Evolutionary conservation across 2,797 vertebrate species (phyloP).

Genomic region (Siniperca undulata): DNA sequence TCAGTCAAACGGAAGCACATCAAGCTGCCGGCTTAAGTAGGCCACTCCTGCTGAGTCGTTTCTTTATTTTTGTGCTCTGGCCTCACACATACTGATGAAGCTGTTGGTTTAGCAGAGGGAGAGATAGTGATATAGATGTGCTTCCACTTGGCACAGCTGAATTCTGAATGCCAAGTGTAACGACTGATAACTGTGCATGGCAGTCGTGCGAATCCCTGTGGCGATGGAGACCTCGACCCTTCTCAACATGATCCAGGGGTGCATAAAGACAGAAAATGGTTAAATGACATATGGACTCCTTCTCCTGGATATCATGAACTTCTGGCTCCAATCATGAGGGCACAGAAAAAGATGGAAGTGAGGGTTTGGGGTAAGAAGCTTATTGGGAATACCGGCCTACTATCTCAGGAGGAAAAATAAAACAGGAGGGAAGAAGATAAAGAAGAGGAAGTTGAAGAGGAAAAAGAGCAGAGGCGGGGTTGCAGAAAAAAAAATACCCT

Average conservation of each 20-base stretch:
- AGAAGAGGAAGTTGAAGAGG: conserved; percentile 38
- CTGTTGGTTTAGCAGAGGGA: conserved; percentile 42
- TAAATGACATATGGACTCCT: conserved; percentile 39
- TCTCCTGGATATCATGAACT: background rate
- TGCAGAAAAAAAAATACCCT: conserved; percentile 60
- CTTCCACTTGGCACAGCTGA: conserved; percentile 64
- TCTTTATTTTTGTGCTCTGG: conserved; percentile 61
- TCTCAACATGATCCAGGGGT: conserved; percentile 8
- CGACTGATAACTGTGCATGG: conserved; percentile 31
- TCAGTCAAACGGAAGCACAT: conserved; percentile 70
- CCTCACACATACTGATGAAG: conserved; percentile 53
- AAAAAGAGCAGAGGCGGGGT: conserved; percentile 37
- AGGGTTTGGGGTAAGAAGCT: conserved; percentile 77
- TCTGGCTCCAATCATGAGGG: conserved; percentile 45
- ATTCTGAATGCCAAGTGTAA: conserved; percentile 48
- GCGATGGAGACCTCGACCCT: conserved; percentile 13
- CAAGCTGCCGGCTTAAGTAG: conserved; percentile 70
- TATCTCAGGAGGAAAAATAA: conserved; percentile 36
- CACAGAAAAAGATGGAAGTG: conserved; percentile 60
- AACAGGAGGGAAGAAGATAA: conserved; percentile 35
- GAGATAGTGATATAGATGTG: conserved; percentile 59
- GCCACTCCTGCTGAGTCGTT: conserved; percentile 75
- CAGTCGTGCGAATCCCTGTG: conserved; percentile 23
- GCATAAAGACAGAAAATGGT: conserved; percentile 16
- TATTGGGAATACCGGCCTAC: conserved; percentile 65